phyloP scores from a whole-genome alignment of 2,888 invertebrate species.

The Neoitamus cyanurus region DNA sequence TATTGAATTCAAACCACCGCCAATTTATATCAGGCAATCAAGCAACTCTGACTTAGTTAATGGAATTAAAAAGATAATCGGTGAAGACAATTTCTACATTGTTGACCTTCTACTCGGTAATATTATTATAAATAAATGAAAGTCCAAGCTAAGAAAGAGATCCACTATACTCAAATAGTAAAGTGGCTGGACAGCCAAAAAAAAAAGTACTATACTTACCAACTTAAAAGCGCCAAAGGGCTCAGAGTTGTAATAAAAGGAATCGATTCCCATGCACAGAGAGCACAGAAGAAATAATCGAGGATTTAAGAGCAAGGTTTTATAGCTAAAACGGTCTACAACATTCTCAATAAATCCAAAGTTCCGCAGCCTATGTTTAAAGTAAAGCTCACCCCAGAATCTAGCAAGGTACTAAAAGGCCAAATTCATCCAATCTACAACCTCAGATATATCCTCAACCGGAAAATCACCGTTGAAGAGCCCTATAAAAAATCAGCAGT shows the following conservation, averaged over 20 bases:
- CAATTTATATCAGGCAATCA: background rate
- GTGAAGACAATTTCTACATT: constrained; percentile 6
- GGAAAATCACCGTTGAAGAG: background rate
- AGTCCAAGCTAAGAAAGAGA: background rate
- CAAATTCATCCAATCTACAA: background rate
- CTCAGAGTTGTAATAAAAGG: background rate
- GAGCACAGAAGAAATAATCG: background rate
- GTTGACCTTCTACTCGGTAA: background rate
- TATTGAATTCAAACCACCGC: background rate
- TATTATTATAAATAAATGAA: background rate
- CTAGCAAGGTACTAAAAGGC: background rate
- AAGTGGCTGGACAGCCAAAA: background rate
- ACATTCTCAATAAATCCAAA: background rate
- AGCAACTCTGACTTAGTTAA: constrained; percentile 6
- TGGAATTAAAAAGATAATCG: constrained; percentile 1
- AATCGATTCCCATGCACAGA: background rate
- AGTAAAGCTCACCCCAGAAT: background rate
- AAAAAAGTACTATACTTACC: background rate
- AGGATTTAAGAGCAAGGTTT: background rate
- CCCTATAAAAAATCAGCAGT: background rate
- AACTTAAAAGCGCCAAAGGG: background rate
- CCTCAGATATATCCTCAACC: background rate
- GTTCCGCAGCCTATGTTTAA: background rate
- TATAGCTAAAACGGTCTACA: background rate
- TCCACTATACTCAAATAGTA: background rate